phyloP scores from a whole-genome alignment of 2,888 invertebrate species.

The Andricus curvator region DNA sequence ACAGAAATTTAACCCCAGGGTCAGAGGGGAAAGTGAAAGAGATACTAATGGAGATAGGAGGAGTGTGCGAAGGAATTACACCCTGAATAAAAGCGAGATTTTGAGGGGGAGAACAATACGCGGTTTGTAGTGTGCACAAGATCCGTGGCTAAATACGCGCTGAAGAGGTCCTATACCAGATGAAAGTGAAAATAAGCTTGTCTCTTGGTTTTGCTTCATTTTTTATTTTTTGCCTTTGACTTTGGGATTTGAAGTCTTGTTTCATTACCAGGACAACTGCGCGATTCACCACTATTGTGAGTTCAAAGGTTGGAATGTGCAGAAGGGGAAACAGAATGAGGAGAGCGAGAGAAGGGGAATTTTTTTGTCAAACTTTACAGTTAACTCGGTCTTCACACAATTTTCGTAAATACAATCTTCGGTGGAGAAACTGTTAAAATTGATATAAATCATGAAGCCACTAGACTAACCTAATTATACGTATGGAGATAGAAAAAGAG shows the following conservation, averaged over 20 bases:
- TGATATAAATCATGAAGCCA: too few species aligned
- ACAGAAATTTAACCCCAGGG: not conserved
- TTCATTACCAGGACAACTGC: too few species aligned
- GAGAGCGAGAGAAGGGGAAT: not conserved
- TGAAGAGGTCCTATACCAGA: not conserved
- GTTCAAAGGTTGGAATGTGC: slow-evolving; percentile 22
- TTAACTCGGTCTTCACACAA: slow-evolving; percentile 20
- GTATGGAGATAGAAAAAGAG: too few species aligned
- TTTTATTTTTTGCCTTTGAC: slow-evolving; percentile 31
- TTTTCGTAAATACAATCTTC: not conserved
- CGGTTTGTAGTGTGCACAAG: slow-evolving; percentile 1
- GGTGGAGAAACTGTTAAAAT: too few species aligned
- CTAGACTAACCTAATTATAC: too few species aligned
- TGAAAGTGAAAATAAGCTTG: slow-evolving; percentile 20
- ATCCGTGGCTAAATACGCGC: slow-evolving; percentile 24
- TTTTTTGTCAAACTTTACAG: slow-evolving; percentile 21
- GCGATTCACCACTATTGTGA: slow-evolving; percentile 8
- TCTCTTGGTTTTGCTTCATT: slow-evolving; percentile 7
- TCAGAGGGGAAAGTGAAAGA: not conserved
- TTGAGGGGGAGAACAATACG: not conserved
- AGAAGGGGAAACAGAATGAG: not conserved
- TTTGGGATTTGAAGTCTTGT: not conserved
- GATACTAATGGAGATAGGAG: not conserved
- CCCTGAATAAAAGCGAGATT: slow-evolving; percentile 16
- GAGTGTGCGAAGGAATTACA: not conserved